Evolutionary conservation across 2,888 invertebrate species (phyloP).

Genomic region (Tholera decimalis): DNA sequence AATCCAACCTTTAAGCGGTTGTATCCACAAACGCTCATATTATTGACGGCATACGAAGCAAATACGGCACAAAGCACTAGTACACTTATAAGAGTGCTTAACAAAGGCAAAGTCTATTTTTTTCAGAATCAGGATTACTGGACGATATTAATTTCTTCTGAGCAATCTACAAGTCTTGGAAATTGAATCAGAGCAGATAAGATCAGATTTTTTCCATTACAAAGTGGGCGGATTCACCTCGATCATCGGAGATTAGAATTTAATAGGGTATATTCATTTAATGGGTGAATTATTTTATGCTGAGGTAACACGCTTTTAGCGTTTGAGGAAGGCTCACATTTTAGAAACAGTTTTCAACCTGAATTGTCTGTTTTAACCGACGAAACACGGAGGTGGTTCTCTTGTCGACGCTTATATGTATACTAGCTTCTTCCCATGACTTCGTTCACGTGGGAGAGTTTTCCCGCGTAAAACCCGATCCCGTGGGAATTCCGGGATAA

Average conservation of each 20-base stretch:
- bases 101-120: constrained; percentile 51
- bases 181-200: constrained; percentile 76
- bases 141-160: constrained; percentile 72
- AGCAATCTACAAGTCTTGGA: constrained; percentile 71
- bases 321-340: constrained; percentile 33
- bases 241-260: constrained; percentile 71
- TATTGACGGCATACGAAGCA: not conserved
- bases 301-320: constrained; percentile 54
- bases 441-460: too few relatives aligned
- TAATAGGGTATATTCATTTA: constrained; percentile 76
- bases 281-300: constrained; percentile 74
- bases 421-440: too few relatives aligned
- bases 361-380: constrained; percentile 20
- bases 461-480: too few relatives aligned
- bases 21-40: not conserved
- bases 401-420: too few relatives aligned
- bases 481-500: too few relatives aligned
- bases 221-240: constrained; percentile 68
- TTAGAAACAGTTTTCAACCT: constrained; percentile 38
- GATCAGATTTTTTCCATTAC: constrained; percentile 78
- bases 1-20: too few relatives aligned
- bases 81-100: constrained; percentile 24
- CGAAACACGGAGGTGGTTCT: too few relatives aligned
- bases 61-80: constrained; percentile 2
- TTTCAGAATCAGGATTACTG: constrained; percentile 63